Base-by-base conservation (phyloP, 2,888 invertebrate species). In the Tipula lateralis region DNA sequence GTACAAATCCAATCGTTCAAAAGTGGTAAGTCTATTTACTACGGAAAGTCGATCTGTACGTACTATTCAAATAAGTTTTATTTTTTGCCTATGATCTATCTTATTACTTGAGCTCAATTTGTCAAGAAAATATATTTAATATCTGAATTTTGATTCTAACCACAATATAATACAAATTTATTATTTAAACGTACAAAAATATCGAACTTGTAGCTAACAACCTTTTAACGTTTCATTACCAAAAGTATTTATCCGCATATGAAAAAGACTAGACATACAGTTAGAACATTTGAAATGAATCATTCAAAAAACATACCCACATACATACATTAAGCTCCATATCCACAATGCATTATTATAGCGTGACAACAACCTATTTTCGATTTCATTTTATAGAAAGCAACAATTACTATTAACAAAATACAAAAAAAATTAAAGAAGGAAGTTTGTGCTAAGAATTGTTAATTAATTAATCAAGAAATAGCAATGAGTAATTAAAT, bases 331-430 rank as follows among this genome's bases (percentile, higher is more conserved):
- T n/a, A 16, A 44, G 3, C 3, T 39, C 16, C 16, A 50, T 50
- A 50, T 4, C 44, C 44, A 24, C 24, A 66, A 66, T 66, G 66
- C 66, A 66, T 66, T 66, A 66, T 7, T 66, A 66, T 24, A 66
- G 24, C 24, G 66, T 66, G 24, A 66, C 66, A 66, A 19, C 66
- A 66, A 66, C 66, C 24, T 66, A 66, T 24, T 66, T 66, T 66
- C 66, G 66, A 66, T 66, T 66, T 66, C 66, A 66, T 66, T 66
- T 66, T 66, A 66, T 24, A 66, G 66, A 66, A 66, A 66, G 24
- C 66, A 66, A 66, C 24, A 66, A 66, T 24, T 50, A 50, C 4
- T 6, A 50, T 3, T 24, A 66, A 24, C 24, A 24, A 66, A 66
- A 66, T 66, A 66, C 1, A 24, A 66, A n/a, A n/a, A 66, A 9